A percentile compares a stretch with the other conserved stretches of the same genome.
Conservation (phyloP, 2,888 invertebrate species). For the Cataglyphis altisquamis region DNA sequence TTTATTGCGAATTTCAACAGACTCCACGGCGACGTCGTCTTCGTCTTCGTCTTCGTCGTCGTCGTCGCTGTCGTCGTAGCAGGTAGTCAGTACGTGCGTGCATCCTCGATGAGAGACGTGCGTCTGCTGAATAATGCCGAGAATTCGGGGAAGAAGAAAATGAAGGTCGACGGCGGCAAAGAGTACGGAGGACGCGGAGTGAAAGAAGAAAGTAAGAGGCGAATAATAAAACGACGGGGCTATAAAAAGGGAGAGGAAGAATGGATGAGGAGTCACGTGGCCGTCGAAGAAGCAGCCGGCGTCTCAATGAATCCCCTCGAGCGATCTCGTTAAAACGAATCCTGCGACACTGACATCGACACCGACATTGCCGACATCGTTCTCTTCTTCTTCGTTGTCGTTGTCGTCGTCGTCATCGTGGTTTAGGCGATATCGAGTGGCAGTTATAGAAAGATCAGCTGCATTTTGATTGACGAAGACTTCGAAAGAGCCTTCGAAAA, state of each 20-base stretch:
- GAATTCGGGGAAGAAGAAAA: conserved; percentile 77
- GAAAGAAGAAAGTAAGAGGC: conserved; percentile 60
- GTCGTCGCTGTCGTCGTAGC: conserved; percentile 61
- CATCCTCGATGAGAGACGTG: conserved; percentile 79
- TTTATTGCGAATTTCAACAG: conserved; percentile 71
- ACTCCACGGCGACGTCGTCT: conserved; percentile 47
- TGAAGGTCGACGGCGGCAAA: conserved; percentile 61
- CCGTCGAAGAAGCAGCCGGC: conserved; percentile 74
- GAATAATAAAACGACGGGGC: conserved; percentile 69
- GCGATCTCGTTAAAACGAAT: conserved; percentile 80
- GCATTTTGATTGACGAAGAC: conserved; percentile 36
- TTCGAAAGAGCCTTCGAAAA: conserved; percentile 60
- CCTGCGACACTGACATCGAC: conserved; percentile 61
- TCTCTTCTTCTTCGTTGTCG: neutral
- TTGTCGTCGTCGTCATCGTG: conserved; percentile 46
- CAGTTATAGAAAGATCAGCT: conserved; percentile 59
- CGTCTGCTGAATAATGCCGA: conserved; percentile 78
- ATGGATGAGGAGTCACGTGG: conserved; percentile 74
- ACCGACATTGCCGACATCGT: conserved; percentile 44
- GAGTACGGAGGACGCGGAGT: conserved; percentile 14
- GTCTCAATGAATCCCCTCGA: conserved; percentile 75
- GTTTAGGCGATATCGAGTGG: conserved; percentile 57
- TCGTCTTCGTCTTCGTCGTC: conserved; percentile 51
- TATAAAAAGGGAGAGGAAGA: conserved; percentile 52
- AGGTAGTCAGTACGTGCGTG: conserved; percentile 74